phyloP scores from a whole-genome alignment of 2,113 vertebrate species.

The Macheiramphus alcinus region DNA sequence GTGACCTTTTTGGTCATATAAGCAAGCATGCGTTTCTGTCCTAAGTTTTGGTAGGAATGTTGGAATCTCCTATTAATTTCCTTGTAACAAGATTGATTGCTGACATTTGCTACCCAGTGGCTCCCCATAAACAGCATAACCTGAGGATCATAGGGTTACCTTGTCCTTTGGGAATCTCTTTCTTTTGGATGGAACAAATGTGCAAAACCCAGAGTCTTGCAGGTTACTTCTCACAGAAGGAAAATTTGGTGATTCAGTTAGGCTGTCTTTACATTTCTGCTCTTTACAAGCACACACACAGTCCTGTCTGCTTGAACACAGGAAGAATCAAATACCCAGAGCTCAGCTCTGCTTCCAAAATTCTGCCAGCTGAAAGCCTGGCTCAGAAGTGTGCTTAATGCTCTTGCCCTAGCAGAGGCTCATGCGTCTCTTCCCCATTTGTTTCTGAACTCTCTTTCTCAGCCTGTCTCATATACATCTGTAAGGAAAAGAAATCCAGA shows the following conservation, averaged over 20 bases:
- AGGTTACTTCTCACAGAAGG: neutral
- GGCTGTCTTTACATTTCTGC: neutral
- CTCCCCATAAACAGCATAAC: neutral
- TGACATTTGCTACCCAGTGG: neutral
- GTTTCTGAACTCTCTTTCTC: neutral
- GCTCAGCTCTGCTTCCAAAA: neutral
- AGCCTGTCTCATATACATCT: neutral
- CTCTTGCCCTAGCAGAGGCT: neutral
- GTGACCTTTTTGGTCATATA: neutral
- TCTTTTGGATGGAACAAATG: neutral
- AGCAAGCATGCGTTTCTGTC: neutral
- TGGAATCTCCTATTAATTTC: neutral
- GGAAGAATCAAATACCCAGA: neutral
- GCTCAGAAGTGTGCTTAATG: neutral
- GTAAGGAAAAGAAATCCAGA: neutral
- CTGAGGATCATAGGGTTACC: neutral
- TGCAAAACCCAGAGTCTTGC: neutral
- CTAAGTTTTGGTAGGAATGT: neutral
- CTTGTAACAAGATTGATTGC: neutral
- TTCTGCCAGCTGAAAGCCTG: neutral
- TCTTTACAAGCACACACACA: neutral
- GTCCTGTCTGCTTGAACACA: neutral
- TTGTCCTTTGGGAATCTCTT: neutral
- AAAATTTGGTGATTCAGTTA: neutral
- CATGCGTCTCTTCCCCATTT: rapidly evolving